These are phyloP conservation scores for Anniella stebbinsi DNA, from an alignment of 2,797 vertebrate species.

Conservation along the genomic window DNA sequence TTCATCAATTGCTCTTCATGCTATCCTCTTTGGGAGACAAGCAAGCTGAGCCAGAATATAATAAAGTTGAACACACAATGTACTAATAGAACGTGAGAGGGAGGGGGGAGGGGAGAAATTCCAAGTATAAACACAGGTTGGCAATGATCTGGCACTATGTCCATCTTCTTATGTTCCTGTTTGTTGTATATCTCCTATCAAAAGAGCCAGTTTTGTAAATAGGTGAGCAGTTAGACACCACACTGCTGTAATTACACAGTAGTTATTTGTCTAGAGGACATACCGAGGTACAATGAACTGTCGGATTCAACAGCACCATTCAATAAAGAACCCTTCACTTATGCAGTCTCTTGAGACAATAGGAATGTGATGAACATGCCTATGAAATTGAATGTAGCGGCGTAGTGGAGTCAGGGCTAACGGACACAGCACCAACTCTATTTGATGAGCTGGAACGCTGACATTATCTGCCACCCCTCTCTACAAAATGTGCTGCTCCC, in stretches of 20 bases:
- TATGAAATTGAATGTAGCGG: too few species aligned
- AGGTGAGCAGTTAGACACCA: neutral
- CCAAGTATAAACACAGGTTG: neutral
- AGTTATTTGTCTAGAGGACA: neutral
- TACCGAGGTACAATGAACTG: neutral
- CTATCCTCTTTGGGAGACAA: slow-evolving; percentile 5
- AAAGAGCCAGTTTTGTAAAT: slow-evolving; percentile 25
- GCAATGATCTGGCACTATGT: neutral
- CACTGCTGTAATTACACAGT: neutral
- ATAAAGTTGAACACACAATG: slow-evolving; percentile 19
- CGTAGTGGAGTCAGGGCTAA: too few species aligned
- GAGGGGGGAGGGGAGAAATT: neutral
- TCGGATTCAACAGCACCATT: neutral
- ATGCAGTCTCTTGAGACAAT: neutral
- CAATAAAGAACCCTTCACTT: neutral
- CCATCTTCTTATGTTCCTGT: neutral
- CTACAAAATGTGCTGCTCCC: too few species aligned
- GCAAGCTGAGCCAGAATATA: neutral
- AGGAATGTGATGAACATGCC: neutral
- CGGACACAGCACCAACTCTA: too few species aligned
- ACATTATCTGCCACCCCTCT: too few species aligned
- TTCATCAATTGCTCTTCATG: slow-evolving; percentile 19
- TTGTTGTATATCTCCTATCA: neutral
- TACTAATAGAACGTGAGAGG: neutral
- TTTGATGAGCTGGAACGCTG: too few species aligned